Base-by-base conservation (phyloP, 2,797 vertebrate genomes). In the Melanotaenia boesemani region DNA sequence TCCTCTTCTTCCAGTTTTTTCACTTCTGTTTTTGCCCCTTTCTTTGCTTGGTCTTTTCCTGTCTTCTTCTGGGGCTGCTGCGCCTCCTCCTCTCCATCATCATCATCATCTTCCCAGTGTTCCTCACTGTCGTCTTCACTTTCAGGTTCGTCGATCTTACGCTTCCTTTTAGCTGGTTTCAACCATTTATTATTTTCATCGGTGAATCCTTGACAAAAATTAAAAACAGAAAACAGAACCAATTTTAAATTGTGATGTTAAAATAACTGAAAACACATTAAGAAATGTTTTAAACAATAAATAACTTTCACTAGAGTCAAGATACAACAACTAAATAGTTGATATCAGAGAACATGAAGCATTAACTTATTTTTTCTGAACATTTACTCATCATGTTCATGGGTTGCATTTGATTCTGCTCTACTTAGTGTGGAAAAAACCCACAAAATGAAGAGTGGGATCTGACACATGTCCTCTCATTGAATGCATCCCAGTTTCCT, bases 161-260 rank as follows among this genome's bases (percentile, higher is more conserved):
- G 94, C 89, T 96, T 96, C 81, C 89, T 92, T 84, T 90, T 91
- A 30, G 92, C 91, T 4, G 91, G 95, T 82, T 81, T 92, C 82
- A 96, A 83, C 92, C 92, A 96, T 78, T 94, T 89, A 37, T 93
- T 95, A 89, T 96, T 96, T 60, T 95, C 95, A 81, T 96, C 95
- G n/a, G 93, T 92, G 82, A 95, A 96, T 65, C 93, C 95, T 96
- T 82, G 9, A 30, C 12, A 34, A 10, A 74, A 50, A 26, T 26
- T 5, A 15, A 6, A 55, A 12, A 48, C 16, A 20, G 10, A 6
- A 55, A 12, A 48, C 16, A 20, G 10, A 24, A 24, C 15, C 5
- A 52, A 54, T 54, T 54, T 26, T 26, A 54, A 4, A 26, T 24
- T 13, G 24, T 54, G 24, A 26, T 13, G 22, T 13, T 54, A 24